These are phyloP conservation scores for Pteromalus puparum DNA, from an alignment of 1,140 invertebrate genomes.

Conservation along the genomic window DNA sequence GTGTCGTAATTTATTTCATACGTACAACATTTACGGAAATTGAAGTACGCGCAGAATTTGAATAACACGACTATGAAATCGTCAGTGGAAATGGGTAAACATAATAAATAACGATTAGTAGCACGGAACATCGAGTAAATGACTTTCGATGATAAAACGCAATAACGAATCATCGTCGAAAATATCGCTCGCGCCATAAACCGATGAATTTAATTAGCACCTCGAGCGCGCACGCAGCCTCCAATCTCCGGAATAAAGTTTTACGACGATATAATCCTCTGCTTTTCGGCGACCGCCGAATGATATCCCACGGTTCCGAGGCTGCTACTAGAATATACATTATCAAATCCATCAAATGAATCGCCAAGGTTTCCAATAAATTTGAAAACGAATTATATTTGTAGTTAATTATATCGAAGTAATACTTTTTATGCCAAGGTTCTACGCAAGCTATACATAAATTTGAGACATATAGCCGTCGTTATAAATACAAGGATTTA, in stretches of 20 bases:
- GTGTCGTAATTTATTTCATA: slow-evolving; percentile 12
- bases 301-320: background rate
- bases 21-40: background rate
- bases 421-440: background rate
- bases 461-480: too few species aligned
- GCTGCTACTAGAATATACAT: background rate
- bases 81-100: slow-evolving; percentile 6
- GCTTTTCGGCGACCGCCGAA: background rate
- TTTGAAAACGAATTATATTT: background rate
- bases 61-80: background rate
- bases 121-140: background rate
- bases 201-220: slow-evolving; percentile 43
- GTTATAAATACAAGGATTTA: too few species aligned
- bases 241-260: background rate
- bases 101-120: slow-evolving; percentile 25
- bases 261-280: slow-evolving; percentile 3
- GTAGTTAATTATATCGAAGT: background rate
- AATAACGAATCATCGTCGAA: slow-evolving; percentile 23
- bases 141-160: slow-evolving; percentile 11
- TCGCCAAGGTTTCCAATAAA: background rate
- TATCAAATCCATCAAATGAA: background rate
- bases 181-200: slow-evolving; percentile 28
- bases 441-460: background rate
- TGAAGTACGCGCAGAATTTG: background rate
- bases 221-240: background rate